Percentiles rank a stretch among this genome's conserved stretches.
Conservation (phyloP, 2,888 invertebrate species). For the Epiblema foenella region DNA sequence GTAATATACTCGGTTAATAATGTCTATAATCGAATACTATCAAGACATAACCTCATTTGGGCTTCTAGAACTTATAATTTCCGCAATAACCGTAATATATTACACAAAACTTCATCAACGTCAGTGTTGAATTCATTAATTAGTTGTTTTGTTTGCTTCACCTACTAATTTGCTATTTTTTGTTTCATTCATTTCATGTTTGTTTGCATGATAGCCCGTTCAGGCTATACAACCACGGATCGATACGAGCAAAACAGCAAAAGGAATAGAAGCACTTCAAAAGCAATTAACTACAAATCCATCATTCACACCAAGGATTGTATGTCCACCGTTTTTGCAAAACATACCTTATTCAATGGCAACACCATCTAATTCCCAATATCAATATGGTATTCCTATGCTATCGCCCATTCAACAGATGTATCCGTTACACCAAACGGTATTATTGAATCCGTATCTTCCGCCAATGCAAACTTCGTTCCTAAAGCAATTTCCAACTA, state of each 20-base stretch:
- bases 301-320: constrained; percentile 77
- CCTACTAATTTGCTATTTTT: constrained; percentile 63
- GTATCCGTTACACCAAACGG: constrained; percentile 78
- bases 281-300: constrained; percentile 81
- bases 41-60: not conserved
- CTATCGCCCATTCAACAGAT: constrained; percentile 78
- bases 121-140: constrained; percentile 25
- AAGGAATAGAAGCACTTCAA: constrained; percentile 74
- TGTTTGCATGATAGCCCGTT: constrained; percentile 82
- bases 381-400: constrained; percentile 71
- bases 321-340: constrained; percentile 79
- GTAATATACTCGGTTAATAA: constrained; percentile 6
- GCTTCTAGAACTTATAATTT: not conserved
- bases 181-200: constrained; percentile 75
- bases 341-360: constrained; percentile 66
- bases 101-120: not conserved
- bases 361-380: constrained; percentile 60
- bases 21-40: not conserved
- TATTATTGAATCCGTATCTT: constrained; percentile 73
- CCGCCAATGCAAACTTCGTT: constrained; percentile 76
- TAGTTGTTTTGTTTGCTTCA: constrained; percentile 67
- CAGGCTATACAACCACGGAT: constrained; percentile 84
- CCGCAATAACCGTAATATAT: constrained; percentile 8
- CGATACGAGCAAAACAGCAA: constrained; percentile 69
- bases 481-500: constrained; percentile 74